A percentile compares a stretch with the other conserved stretches of the same genome.
phyloP scores from a whole-genome alignment of 2,113 vertebrate genomes.

The Hippoglossus stenolepis region DNA sequence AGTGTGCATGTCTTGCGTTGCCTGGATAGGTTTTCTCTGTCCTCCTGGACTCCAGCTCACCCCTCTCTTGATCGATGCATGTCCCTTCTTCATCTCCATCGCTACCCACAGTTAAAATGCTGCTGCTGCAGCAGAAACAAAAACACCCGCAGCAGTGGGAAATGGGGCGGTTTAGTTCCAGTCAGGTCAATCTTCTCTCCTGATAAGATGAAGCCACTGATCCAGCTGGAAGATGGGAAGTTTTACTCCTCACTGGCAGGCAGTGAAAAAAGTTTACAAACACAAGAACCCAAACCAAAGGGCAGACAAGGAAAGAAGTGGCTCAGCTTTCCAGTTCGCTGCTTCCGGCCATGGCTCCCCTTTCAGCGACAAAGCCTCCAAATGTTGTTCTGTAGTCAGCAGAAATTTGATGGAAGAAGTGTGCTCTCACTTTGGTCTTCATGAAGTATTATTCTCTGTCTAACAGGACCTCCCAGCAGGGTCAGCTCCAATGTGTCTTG shows the following conservation, averaged over 20 bases:
- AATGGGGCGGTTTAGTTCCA: slow-evolving; percentile 24
- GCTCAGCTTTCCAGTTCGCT: slow-evolving; percentile 47
- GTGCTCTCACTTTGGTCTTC: slow-evolving; percentile 61
- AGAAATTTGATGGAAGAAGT: slow-evolving; percentile 50
- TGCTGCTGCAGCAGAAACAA: slow-evolving; percentile 26
- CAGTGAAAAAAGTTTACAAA: slow-evolving; percentile 20
- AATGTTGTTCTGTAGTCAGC: slow-evolving; percentile 26
- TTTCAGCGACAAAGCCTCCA: slow-evolving; percentile 51
- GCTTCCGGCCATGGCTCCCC: slow-evolving; percentile 32
- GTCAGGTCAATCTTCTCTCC: slow-evolving; percentile 31
- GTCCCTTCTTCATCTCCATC: slow-evolving; percentile 76
- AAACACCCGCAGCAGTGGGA: neutral
- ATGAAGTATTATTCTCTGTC: slow-evolving; percentile 61
- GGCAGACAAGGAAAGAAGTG: slow-evolving; percentile 17
- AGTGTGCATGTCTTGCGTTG: slow-evolving; percentile 52
- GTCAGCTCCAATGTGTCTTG: slow-evolving; percentile 60
- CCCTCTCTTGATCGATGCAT: slow-evolving; percentile 73
- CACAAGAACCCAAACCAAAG: slow-evolving; percentile 2
- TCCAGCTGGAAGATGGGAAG: slow-evolving; percentile 19
- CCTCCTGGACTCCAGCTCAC: slow-evolving; percentile 78
- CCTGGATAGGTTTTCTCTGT: slow-evolving; percentile 68
- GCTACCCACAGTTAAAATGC: slow-evolving; percentile 3
- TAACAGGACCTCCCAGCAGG: slow-evolving; percentile 74
- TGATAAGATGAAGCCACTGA: slow-evolving; percentile 19
- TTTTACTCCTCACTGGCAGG: slow-evolving; percentile 48